Conservation (phyloP, 2,888 invertebrate species). For the Chymomyza procnemis region DNA sequence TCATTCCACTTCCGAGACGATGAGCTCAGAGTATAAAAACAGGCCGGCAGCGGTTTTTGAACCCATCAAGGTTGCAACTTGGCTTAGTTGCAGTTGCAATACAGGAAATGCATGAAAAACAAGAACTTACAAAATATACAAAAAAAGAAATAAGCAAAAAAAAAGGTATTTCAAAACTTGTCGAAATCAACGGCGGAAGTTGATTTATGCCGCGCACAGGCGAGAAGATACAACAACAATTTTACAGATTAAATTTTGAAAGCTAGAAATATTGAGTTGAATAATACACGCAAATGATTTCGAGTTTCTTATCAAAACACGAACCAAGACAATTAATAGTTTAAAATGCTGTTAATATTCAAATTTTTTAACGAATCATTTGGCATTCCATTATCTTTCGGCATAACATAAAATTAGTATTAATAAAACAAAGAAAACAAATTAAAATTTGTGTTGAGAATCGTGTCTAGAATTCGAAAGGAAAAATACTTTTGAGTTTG, state of each 20-base stretch:
- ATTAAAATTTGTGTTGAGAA: not conserved
- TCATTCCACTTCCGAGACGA: not conserved
- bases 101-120: constrained; percentile 59
- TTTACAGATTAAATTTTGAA: not conserved
- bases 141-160: constrained; percentile 21
- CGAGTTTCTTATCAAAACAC: not conserved
- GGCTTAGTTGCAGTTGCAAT: constrained; percentile 17
- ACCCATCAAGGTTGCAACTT: constrained; percentile 43
- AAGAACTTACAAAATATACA: constrained; percentile 31
- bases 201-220: constrained; percentile 58
- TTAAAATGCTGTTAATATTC: not conserved
- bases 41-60: constrained; percentile 32
- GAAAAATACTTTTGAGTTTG: not conserved
- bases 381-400: constrained; percentile 1
- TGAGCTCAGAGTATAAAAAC: not conserved
- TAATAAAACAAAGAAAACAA: constrained; percentile 1
- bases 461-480: not conserved
- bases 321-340: not conserved
- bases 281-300: not conserved
- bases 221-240: constrained; percentile 30
- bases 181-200: constrained; percentile 47
- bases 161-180: constrained; percentile 6
- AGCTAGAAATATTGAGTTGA: not conserved
- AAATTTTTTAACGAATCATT: not conserved
- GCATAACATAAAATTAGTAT: too few relatives aligned